Evolutionary conservation across 1,140 invertebrate species (phyloP), one percentile per base, ranked within the genome.

Genomic region (Lethrus apterus): DNA sequence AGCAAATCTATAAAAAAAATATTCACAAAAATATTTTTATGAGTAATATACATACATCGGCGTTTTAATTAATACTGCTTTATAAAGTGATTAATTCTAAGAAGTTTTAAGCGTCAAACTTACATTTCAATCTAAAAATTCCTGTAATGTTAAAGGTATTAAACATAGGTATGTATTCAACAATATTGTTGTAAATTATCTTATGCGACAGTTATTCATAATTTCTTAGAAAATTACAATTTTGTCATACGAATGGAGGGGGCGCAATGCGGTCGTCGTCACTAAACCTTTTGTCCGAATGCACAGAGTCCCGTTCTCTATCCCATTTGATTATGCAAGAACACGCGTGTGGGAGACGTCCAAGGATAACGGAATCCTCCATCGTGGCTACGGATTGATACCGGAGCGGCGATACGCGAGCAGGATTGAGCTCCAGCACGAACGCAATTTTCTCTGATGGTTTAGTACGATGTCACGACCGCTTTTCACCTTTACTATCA

Each of bases 401-500:
- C 35, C 13, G 24, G 19, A 21, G 35, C 24, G 4, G 35, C 35
- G 35, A 10, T 20, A 38, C n/a, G n/a, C n/a, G 35, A 38, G 13
- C 7, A 7, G 24, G 24, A 7, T 26, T 23, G 54, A 17, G 21
- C 32, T 17, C n/a, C 20, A 42, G 20, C 59, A 59, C 57, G 59
- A 59, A 59, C 51, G 53, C 58, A 62, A 62, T 62, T 55, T 58
- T 52, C 55, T 54, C 48, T 17, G 52, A 34, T 52, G 54, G 56
- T 62, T 62, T 62, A 59, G 50, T 54, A 42, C 47, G 31, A 51
- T 48, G 55, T 58, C 58, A 48, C 50, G 55, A 59, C 53, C 57
- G 55, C 57, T 61, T 61, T 61, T 59, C 59, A 61, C 59, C 59
- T 62, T 62, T 58, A n/a, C n/a, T n/a, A n/a, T n/a, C n/a, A n/a